Evolutionary conservation across 2,113 vertebrate genomes (phyloP).

Genomic region (Penelope pileata): DNA sequence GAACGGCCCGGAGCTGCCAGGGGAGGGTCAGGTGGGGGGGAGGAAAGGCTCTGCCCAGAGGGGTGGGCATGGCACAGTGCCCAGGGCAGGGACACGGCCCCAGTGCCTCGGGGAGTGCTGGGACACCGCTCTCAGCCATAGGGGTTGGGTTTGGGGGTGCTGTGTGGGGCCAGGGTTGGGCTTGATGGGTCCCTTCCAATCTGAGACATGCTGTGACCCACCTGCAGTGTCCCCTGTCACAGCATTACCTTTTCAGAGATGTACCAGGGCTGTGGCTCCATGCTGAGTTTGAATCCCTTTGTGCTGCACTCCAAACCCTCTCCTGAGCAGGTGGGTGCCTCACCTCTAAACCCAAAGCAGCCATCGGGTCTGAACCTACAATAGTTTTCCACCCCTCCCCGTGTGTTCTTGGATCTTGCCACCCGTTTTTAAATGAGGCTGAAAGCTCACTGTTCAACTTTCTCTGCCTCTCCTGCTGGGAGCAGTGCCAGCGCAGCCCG

Average conservation of each 20-base stretch:
- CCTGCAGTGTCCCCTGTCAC: rapidly evolving
- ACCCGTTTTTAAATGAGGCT: not conserved
- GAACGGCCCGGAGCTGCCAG: not conserved
- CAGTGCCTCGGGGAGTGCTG: not conserved
- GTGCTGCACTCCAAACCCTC: not conserved
- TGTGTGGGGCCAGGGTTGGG: not conserved
- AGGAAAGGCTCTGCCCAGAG: not conserved
- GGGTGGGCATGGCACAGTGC: too few species aligned
- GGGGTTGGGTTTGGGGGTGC: not conserved
- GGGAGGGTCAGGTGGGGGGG: not conserved
- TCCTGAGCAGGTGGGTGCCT: not conserved
- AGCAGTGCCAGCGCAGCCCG: not conserved
- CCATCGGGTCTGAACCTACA: rapidly evolving
- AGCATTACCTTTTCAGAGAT: not conserved
- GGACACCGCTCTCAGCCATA: not conserved
- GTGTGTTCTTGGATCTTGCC: not conserved
- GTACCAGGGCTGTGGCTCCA: rapidly evolving
- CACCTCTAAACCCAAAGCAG: not conserved
- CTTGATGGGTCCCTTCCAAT: not conserved
- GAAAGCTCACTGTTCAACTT: not conserved
- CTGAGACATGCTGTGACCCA: not conserved
- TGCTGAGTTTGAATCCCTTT: not conserved
- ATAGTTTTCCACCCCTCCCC: not conserved
- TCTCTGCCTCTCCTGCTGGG: not conserved
- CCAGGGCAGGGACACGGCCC: too few species aligned